These are phyloP conservation scores for Paguma larvata DNA, from an alignment of 2,797 vertebrate genomes.

Conservation along the genomic window DNA sequence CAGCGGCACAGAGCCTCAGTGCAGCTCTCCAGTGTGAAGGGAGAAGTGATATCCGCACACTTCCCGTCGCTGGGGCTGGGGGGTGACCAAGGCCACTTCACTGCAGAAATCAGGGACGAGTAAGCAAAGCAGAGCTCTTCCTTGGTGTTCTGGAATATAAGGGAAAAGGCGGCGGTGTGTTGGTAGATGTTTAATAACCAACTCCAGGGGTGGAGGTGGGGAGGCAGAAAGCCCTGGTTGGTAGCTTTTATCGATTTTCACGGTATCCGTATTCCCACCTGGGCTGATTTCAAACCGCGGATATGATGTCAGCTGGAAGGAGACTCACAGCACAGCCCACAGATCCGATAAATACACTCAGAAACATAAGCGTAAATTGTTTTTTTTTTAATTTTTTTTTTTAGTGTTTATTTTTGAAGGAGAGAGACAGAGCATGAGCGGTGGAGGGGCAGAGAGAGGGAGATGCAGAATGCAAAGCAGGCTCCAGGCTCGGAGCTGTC, in stretches of 20 bases:
- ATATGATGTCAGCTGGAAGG: neutral
- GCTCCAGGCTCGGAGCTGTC: no score
- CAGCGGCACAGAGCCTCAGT: neutral
- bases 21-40: accelerated
- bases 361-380: no score
- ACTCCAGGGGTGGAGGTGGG: no score
- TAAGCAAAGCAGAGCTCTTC: neutral
- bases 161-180: neutral
- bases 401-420: no score
- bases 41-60: neutral
- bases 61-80: accelerated
- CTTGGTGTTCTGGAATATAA: neutral
- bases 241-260: neutral
- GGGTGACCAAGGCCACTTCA: neutral
- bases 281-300: neutral
- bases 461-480: no score
- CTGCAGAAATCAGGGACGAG: neutral
- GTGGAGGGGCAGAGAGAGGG: no score
- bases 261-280: neutral
- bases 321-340: accelerated
- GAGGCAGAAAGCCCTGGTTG: neutral
- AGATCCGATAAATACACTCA: neutral
- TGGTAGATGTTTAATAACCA: neutral
- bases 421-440: no score
- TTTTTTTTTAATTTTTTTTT: no score